Evolutionary conservation across 2,113 vertebrate genomes (phyloP), one percentile per base, ranked within the genome.

Genomic region (Alaudala cheleensis): DNA sequence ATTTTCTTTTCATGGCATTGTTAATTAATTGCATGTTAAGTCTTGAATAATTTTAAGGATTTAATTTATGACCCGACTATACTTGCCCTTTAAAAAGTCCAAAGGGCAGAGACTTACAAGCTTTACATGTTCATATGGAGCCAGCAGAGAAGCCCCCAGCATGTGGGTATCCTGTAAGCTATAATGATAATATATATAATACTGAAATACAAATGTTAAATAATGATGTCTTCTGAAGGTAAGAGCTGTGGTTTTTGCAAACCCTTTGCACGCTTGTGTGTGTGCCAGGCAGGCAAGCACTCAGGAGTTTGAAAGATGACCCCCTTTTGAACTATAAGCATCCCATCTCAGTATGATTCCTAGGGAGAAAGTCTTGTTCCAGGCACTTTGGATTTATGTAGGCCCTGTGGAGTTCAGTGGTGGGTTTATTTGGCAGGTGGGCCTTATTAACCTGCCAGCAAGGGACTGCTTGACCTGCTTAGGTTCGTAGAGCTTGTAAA

Each of bases 401-500:
- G 77, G 78, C 40, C 79, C 86, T 1, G 6, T 72, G 56, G 89
- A 93, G 91, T 81, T 91, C 89, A 79, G 83, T 53, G 81, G 91
- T 86, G 93, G 86, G 94, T 95, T 97, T 95, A 69, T 87, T 92
- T 93, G 94, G 93, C 93, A 97, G 95, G 94, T 92, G 91, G 92
- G 92, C 91, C 94, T 92, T 95, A 95, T 92, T 93, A 96, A 95
- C 92, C 89, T 96, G 93, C 96, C 93, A 96, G 89, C 93, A 87
- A 95, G 91, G 73, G 91, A 76, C 95, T 93, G 20, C 79, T 89
- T 92, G 91, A 93, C 95, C 91, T 87, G 93, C 86, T 89, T 81
- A 37, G 57, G 73, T 93, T 74, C 78, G 49, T 65, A 49, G 61
- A 93, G 93, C 88, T 95, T 95, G 94, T 96, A 96, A 96, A 95